phyloP scores from a whole-genome alignment of 2,797 vertebrate genomes.

The Pipistrellus pipistrellus region DNA sequence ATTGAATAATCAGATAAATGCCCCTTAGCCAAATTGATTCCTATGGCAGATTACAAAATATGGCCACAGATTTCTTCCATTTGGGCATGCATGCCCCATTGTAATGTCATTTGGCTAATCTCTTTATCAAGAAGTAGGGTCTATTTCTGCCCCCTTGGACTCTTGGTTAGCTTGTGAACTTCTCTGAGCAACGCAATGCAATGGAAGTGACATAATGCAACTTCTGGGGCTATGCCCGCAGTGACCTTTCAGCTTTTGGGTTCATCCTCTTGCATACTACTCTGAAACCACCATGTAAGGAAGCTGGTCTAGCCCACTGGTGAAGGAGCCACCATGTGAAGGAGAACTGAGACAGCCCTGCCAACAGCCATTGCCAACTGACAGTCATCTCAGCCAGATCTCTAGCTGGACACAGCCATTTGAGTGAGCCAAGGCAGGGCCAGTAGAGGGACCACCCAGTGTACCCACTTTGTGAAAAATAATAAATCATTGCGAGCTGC shows the following conservation, averaged over 20 bases:
- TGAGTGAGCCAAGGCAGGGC: not conserved
- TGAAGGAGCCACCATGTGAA: not conserved
- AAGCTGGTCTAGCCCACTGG: not conserved
- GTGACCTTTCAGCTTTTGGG: not conserved
- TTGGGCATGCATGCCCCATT: too few species aligned
- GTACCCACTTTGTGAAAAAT: not conserved
- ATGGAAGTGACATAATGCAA: not conserved
- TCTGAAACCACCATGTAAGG: not conserved
- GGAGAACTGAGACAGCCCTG: not conserved
- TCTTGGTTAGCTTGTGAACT: not conserved
- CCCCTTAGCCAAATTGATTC: not conserved
- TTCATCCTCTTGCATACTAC: not conserved
- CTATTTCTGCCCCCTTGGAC: not conserved
- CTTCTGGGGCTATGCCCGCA: not conserved
- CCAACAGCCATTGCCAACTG: not conserved
- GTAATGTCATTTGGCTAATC: not conserved
- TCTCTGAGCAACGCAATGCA: not conserved
- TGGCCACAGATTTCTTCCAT: not conserved
- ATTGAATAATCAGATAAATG: not conserved
- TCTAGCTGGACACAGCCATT: not conserved
- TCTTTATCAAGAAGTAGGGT: not conserved
- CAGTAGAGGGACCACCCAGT: not conserved
- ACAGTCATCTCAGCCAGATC: too few species aligned
- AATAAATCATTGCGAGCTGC: not conserved
- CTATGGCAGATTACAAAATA: not conserved